A percentile compares a stretch with the other conserved stretches of the same genome.
phyloP scores from a whole-genome alignment of 2,888 invertebrate species.

The Augochlorella aurata region DNA sequence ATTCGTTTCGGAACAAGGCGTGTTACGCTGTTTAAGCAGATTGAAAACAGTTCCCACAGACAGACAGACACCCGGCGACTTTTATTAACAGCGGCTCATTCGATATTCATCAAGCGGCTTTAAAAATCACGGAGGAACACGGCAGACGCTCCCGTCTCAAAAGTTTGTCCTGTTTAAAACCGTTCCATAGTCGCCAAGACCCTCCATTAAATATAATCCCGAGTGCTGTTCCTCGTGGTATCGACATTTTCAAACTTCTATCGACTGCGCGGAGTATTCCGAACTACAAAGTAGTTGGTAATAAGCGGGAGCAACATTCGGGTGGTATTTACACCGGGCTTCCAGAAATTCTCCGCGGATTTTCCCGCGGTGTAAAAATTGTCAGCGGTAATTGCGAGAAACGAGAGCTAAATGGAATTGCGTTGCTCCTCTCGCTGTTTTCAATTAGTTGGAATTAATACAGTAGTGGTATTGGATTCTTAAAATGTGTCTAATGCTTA shows the following conservation, averaged over 20 bases:
- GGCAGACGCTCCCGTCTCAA: background rate
- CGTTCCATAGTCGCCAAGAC: background rate
- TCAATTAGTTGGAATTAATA: too few species aligned
- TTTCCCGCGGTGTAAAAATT: too few species aligned
- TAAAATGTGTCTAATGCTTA: too few species aligned
- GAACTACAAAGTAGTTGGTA: background rate
- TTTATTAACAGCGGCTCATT: background rate
- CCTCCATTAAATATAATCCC: background rate
- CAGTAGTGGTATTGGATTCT: too few species aligned
- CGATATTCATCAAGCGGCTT: background rate
- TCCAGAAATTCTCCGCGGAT: background rate
- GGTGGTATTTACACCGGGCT: background rate
- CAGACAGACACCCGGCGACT: background rate
- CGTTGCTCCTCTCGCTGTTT: too few species aligned
- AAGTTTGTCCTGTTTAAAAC: background rate
- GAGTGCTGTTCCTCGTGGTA: background rate
- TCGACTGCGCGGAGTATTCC: background rate
- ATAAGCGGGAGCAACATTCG: background rate
- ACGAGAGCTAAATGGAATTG: too few species aligned
- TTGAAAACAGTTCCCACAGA: too few species aligned
- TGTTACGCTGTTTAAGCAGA: too few species aligned
- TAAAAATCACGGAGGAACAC: background rate
- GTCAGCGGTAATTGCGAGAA: too few species aligned
- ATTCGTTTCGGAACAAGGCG: too few species aligned
- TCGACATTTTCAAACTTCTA: background rate